Evolutionary conservation across 2,797 vertebrate species (phyloP), one percentile per base, ranked within the genome.

Genomic region (Lepus oiostolus): DNA sequence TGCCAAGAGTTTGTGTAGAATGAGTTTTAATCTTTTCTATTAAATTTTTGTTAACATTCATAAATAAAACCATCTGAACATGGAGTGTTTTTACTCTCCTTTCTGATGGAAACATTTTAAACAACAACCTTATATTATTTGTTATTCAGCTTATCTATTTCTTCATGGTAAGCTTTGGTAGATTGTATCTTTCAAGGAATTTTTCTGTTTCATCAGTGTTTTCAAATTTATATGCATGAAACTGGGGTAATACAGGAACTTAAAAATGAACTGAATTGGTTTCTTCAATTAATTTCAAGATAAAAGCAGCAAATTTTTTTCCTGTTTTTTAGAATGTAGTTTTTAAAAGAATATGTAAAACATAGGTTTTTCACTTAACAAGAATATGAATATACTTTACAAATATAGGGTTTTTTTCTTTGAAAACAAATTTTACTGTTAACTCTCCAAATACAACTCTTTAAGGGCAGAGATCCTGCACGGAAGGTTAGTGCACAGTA

Each of bases 241-340:
- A 16, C 81, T 85, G 28, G 42, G 82, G 3, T 81, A 93, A 58
- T 85, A 22, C 0, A 82, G 75, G 60, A 82, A 62, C 76, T 84
- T 75, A n/a, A 22, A 30, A 79, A 71, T 93, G 76, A 93, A 82
- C n/a, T 42, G 11, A 89, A 63, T 68, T 19, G 5, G 3, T 68
- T 90, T 87, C 70, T 88, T 93, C 42, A 91, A 68, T 84, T 84
- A 87, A 62, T 87, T 93, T 95, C 50, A 83, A 24, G 81, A 81
- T 80, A 81, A 67, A 92, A 52, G 12, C 30, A 65, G 26, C 32
- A 76, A 47, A 12, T 65, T 95, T 94, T 9, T 92, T 84, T 88
- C 47, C 6, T 85, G 26, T 17, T 77, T 30, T 90, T 85, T 85
- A 30, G 52, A 76, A 92, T 85, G 63, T 50, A n/a, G 30, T 76